Evolutionary conservation across 2,113 vertebrate genomes (phyloP), one percentile per base, ranked within the genome.

Genomic region (Mohoua ochrocephala): DNA sequence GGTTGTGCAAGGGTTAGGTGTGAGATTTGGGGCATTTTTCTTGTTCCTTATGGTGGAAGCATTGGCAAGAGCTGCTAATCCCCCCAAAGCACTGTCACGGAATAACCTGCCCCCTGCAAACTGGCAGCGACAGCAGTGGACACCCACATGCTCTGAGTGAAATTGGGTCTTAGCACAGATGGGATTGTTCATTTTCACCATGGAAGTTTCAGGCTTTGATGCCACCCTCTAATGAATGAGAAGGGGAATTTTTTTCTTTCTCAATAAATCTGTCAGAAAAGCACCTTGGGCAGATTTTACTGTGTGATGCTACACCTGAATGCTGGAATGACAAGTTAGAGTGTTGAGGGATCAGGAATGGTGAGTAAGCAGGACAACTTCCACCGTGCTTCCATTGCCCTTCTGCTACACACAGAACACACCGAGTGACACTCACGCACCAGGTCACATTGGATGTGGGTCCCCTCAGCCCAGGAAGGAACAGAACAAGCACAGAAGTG

Each of bases 371-470:
- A 80, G 54, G 45, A 33, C 10, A 37, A 15, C 6, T 71, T 49
- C 37, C 42, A 27, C 4, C 2, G 11, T 26, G 13, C 53, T 85
- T 82, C 71, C 20, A 16, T 10, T 11, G 6, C 22, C 41, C 4
- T 69, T 35, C 2, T 9, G 18, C 39, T 77, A 5, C 26, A 31
- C 31, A 30, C 20, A 89, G 54, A 41, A 9, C 49, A 64, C 26
- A 16, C 22, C n/a, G 26, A 47, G 15, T 69, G 57, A 67, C 54
- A 49, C 10, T 45, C 18, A 93, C 31, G 31, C 28, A 26, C 22
- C 86, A 41, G 63, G 56, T 35, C 12, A 1, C 1, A 1, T 33
- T 45, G 37, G 10, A 21, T 37, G 30, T 0, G 2, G 21, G 39
- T 70, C n/a, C 45, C 70, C 23, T 73, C 45, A 80, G 41, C 70